These are phyloP conservation scores for Microcebus murinus DNA, from an alignment of 2,113 vertebrate species.

Conservation along the genomic window DNA sequence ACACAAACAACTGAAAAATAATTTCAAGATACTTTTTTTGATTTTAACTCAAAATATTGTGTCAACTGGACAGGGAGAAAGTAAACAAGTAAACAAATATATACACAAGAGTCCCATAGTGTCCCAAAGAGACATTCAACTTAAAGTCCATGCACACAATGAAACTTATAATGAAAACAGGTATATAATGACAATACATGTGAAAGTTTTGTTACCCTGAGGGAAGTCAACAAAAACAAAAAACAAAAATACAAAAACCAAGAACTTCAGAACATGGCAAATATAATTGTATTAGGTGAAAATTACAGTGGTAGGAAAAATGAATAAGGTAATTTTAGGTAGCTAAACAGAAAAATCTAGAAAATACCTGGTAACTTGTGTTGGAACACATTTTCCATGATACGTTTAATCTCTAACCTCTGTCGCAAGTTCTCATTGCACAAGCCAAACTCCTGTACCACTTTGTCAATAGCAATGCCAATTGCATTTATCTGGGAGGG, in stretches of 20 bases:
- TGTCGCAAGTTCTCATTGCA: constrained; percentile 88
- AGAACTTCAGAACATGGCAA: not conserved
- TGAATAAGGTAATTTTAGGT: constrained; percentile 9
- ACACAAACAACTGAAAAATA: not conserved
- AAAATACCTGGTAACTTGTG: constrained; percentile 91
- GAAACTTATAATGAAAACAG: constrained; percentile 17
- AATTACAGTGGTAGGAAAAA: constrained; percentile 33
- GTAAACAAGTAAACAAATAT: constrained; percentile 18
- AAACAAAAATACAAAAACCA: not conserved
- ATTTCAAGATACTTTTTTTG: not conserved
- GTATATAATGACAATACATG: not conserved
- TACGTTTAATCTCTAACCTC: constrained; percentile 86
- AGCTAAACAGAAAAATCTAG: constrained; percentile 58
- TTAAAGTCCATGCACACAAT: not conserved
- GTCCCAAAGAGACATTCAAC: not conserved
- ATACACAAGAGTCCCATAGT: not conserved
- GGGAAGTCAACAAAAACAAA: constrained; percentile 9
- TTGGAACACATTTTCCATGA: constrained; percentile 90
- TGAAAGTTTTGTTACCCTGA: constrained; percentile 34
- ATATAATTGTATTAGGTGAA: constrained; percentile 15
- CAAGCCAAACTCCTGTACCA: constrained; percentile 90
- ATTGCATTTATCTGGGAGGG: constrained; percentile 89
- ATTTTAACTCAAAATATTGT: constrained; percentile 45
- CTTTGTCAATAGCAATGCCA: constrained; percentile 87
- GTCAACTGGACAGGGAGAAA: not conserved